Percentiles rank a stretch among this genome's conserved stretches.
Evolutionary conservation across 2,113 vertebrate genomes (phyloP).

Genomic region (Takifugu bimaculatus): DNA sequence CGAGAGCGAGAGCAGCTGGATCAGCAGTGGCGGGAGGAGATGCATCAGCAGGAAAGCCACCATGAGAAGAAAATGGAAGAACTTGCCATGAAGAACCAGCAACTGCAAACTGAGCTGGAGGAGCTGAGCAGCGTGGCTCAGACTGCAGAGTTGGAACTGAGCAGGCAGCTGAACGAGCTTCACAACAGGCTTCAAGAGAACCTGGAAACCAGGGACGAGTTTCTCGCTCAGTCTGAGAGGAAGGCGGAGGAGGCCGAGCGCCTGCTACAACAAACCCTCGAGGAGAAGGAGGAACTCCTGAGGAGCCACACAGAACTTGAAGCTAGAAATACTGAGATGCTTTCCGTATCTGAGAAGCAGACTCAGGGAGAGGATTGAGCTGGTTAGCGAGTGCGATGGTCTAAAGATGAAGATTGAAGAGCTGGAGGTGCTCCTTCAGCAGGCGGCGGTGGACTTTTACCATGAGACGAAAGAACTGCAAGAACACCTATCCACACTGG

Average conservation of each 20-base stretch:
- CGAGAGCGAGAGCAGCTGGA: conserved; percentile 10
- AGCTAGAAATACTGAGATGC: conserved; percentile 49
- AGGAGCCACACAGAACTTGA: conserved; percentile 63
- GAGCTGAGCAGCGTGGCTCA: conserved; percentile 57
- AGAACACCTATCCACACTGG: conserved; percentile 58
- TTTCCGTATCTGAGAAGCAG: conserved; percentile 50
- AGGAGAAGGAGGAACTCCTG: conserved; percentile 72
- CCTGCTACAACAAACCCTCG: conserved; percentile 62
- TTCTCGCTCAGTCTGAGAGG: conserved; percentile 51
- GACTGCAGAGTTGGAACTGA: conserved; percentile 72
- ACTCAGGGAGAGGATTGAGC: conserved; percentile 58
- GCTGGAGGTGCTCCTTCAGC: conserved; percentile 64
- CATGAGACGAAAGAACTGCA: conserved; percentile 71
- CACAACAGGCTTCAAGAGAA: conserved; percentile 67
- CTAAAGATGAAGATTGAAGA: conserved; percentile 67
- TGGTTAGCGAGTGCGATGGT: conserved; percentile 67
- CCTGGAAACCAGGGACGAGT: conserved; percentile 61
- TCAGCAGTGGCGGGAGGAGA: conserved; percentile 66
- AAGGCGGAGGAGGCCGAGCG: conserved; percentile 55
- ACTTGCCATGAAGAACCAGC: conserved; percentile 68
- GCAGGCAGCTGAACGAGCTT: conserved; percentile 68
- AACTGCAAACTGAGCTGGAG: conserved; percentile 74
- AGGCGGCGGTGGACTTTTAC: conserved; percentile 64
- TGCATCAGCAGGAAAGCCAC: conserved; percentile 67
- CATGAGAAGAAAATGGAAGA: conserved; percentile 71